Conservation (phyloP, 2,888 invertebrate species). For the Panorpa germanica region DNA sequence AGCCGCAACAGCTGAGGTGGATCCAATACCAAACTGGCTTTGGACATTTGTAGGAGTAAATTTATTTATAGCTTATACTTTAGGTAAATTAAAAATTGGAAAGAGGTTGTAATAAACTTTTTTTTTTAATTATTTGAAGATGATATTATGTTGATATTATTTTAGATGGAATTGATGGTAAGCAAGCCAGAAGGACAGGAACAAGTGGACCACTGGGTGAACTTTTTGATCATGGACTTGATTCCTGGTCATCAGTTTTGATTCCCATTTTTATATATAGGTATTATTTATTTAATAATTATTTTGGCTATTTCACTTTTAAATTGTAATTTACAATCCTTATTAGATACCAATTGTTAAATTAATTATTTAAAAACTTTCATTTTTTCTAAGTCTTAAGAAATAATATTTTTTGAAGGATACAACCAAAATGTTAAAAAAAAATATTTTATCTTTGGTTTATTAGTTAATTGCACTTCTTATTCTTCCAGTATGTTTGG, state of each 20-base stretch:
- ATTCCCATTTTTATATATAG: slow-evolving; percentile 90
- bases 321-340: no score
- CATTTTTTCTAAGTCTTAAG: no score
- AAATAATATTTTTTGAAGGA: no score
- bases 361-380: no score
- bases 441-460: no score
- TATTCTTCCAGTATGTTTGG: no score
- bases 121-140: not conserved
- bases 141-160: slow-evolving; percentile 11
- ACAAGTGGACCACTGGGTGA: slow-evolving; percentile 93
- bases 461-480: no score
- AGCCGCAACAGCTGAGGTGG: slow-evolving; percentile 20
- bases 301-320: no score
- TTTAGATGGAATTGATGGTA: slow-evolving; percentile 93
- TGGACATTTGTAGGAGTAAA: slow-evolving; percentile 74
- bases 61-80: slow-evolving; percentile 86
- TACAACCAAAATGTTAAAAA: no score
- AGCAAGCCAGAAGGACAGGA: slow-evolving; percentile 89
- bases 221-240: slow-evolving; percentile 94
- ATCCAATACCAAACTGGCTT: slow-evolving; percentile 62
- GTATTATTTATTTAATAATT: slow-evolving; percentile 41
- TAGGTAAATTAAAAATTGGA: slow-evolving; percentile 43
- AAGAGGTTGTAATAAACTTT: slow-evolving; percentile 1
- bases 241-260: slow-evolving; percentile 89
- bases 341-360: no score